Conservation (phyloP, 2,797 vertebrate species). For the Holocentrus rufus region DNA sequence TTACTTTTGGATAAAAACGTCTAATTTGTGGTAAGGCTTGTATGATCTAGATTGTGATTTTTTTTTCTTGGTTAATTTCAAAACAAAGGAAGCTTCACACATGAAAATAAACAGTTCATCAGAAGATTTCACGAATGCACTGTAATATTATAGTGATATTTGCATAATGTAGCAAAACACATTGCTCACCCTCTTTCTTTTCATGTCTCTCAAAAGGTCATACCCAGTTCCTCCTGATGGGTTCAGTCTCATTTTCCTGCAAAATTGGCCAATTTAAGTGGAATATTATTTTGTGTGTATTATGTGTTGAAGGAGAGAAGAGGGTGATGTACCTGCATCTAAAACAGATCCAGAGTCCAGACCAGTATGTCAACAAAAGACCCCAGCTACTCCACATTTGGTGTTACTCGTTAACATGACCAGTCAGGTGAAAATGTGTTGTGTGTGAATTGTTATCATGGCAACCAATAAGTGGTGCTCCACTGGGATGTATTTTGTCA, state of each 20-base stretch:
- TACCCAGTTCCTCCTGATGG: background rate
- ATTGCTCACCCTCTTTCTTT: too few species aligned
- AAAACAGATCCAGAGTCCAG: background rate
- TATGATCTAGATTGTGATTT: background rate
- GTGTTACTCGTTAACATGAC: constrained; percentile 30
- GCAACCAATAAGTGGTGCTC: constrained; percentile 1
- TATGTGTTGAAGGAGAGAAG: background rate
- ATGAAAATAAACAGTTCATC: background rate
- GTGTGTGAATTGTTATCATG: constrained; percentile 27
- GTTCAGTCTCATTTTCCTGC: background rate
- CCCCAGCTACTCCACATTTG: constrained; percentile 7
- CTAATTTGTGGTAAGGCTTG: constrained; percentile 11
- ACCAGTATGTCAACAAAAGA: background rate
- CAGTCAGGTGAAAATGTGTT: constrained; percentile 8
- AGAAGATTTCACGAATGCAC: too few species aligned
- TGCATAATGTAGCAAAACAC: too few species aligned
- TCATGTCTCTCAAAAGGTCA: too few species aligned
- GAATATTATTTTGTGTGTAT: constrained; percentile 2
- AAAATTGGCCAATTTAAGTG: background rate
- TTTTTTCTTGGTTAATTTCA: background rate
- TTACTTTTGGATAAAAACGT: background rate
- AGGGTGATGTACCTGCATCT: background rate
- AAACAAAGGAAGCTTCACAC: background rate
- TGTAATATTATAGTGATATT: too few species aligned
- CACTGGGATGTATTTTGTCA: background rate